Base-by-base conservation (phyloP, 1,140 invertebrate genomes). In the Drosophila burlai region DNA sequence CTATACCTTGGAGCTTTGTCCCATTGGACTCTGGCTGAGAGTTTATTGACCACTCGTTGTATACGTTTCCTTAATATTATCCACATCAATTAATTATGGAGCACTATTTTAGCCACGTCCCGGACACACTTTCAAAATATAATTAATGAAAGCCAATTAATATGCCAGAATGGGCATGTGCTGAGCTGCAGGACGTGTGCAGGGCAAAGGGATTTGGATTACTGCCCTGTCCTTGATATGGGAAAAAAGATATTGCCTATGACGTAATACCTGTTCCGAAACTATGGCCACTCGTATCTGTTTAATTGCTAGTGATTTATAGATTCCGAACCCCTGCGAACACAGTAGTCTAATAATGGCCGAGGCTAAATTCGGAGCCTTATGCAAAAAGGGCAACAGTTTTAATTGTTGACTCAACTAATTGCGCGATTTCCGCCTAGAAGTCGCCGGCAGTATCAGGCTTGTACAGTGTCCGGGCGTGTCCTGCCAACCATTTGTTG, bases 101-200 rank as follows among this genome's bases (percentile, higher is more conserved):
- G 38, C 55, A 73, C 66, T 73, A 82, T 80, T 75, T 80, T 57
- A 52, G 65, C 49, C 66, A 62, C 47, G 65, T 76, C 63, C 40
- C 34, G 49, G 43, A 79, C 76, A 83, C 76, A 76, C 60, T 61
- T 50, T 61, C 69, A 68, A 87, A 87, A 83, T 80, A 83, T 81
- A 77, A 81, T 83, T 83, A 83, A 89, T 87, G 71, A 78, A 81
- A 81, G 43, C 73, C 73, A 87, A 87, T 83, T 89, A 89, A 72
- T 89, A 78, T 80, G 60, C 64, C 49, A 77, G 46, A 80, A 64
- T 34, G 57, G 50, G 61, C 59, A 66, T 76, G 43, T 69, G 61
- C 64, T 57, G 49, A 9, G 42, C 26, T 59, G 52, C 55, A 63
- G 47, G 55, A 43, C 54, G 21, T 26, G 21, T 26, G 52, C 36